Percentiles rank a stretch among this genome's conserved stretches.
Conservation (phyloP, 2,113 vertebrate genomes). For the Eclectus roratus region DNA sequence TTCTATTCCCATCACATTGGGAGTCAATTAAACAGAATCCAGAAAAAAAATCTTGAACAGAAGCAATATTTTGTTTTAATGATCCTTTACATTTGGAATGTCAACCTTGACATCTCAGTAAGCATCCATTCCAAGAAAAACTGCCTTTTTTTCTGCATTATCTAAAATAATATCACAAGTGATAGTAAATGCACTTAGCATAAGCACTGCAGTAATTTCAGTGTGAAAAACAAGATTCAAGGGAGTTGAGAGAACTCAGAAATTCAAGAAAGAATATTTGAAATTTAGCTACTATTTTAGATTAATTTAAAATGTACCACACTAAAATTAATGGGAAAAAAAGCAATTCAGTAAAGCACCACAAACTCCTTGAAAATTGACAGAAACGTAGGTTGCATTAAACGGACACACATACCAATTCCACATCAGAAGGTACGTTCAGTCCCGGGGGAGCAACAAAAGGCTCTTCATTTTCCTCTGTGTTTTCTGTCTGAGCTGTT, state of each 20-base stretch:
- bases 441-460: conserved; percentile 90
- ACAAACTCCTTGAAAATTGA: not conserved
- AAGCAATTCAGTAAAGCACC: not conserved
- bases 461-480: conserved; percentile 91
- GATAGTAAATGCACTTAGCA: not conserved
- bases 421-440: conserved; percentile 90
- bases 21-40: not conserved
- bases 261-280: not conserved
- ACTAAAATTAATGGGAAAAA: not conserved
- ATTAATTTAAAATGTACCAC: not conserved
- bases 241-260: not conserved
- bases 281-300: not conserved
- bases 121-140: not conserved
- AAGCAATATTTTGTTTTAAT: not conserved
- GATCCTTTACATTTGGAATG: not conserved
- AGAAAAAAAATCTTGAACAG: not conserved
- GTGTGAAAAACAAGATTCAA: not conserved
- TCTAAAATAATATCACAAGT: not conserved
- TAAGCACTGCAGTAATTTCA: not conserved
- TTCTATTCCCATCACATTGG: not conserved
- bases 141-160: not conserved
- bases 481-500: conserved; percentile 77
- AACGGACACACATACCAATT: conserved; percentile 83
- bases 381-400: not conserved
- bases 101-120: not conserved